A percentile compares a stretch with the other conserved stretches of the same genome.
These are phyloP conservation scores for Oryzias sinensis DNA, from an alignment of 2,797 vertebrate genomes.

Conservation along the genomic window DNA sequence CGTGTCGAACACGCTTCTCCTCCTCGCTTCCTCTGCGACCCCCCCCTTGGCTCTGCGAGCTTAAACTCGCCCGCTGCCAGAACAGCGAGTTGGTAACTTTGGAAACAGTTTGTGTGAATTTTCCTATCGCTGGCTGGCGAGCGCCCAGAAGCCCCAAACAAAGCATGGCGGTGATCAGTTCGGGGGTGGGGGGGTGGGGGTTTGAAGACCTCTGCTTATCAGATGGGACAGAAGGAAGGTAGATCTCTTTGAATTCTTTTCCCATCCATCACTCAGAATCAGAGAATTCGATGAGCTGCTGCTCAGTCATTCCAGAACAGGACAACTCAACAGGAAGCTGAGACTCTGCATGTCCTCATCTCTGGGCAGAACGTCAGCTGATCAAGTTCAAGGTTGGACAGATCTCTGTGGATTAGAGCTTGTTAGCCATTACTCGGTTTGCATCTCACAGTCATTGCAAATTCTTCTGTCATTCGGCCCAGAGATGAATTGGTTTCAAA, in stretches of 20 bases:
- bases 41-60: constrained; percentile 51
- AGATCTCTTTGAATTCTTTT: no score
- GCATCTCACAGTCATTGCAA: constrained; percentile 53
- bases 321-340: no score
- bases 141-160: constrained; percentile 65
- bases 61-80: constrained; percentile 63
- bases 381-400: constrained; percentile 3
- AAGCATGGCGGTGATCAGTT: constrained; percentile 68
- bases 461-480: no score
- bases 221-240: no score
- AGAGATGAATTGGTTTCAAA: constrained; percentile 7
- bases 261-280: no score
- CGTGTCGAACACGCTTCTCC: constrained; percentile 76
- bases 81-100: constrained; percentile 68
- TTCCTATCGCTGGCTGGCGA: constrained; percentile 68
- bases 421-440: constrained; percentile 40
- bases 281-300: no score
- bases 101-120: constrained; percentile 55
- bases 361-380: not conserved
- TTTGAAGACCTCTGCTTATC: constrained; percentile 26
- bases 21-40: constrained; percentile 66
- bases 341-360: not conserved
- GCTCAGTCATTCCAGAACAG: no score
- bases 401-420: constrained; percentile 22
- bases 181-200: constrained; percentile 24